Evolutionary conservation across 1,140 invertebrate species (phyloP).

Genomic region (Nixonia krombeini): DNA sequence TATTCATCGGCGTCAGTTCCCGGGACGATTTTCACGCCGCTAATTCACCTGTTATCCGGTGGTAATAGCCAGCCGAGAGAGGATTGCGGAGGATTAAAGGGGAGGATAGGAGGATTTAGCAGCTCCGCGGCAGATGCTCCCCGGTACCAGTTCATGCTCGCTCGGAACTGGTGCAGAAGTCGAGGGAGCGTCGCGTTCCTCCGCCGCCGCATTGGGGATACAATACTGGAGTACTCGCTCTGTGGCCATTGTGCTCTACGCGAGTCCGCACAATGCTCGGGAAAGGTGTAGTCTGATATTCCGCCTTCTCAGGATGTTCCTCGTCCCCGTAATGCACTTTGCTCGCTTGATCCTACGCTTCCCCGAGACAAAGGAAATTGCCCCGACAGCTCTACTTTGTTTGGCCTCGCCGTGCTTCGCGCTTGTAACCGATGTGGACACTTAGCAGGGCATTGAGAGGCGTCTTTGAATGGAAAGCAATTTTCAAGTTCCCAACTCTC

Average conservation of each 20-base stretch:
- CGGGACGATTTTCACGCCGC: background rate
- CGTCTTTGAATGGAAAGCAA: no score
- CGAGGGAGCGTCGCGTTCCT: slow-evolving; percentile 43
- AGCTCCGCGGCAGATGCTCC: slow-evolving; percentile 63
- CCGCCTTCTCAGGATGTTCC: slow-evolving; percentile 52
- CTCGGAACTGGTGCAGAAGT: slow-evolving; percentile 51
- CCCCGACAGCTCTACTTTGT: slow-evolving; percentile 6
- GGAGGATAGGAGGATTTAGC: slow-evolving; percentile 59
- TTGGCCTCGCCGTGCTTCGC: background rate
- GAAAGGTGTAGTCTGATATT: slow-evolving; percentile 67
- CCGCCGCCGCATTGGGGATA: slow-evolving; percentile 51
- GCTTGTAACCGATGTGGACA: no score
- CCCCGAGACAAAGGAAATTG: slow-evolving; percentile 39
- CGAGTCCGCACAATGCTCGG: slow-evolving; percentile 53
- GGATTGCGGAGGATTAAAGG: slow-evolving; percentile 58
- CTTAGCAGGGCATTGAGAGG: no score
- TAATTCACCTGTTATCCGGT: slow-evolving; percentile 35
- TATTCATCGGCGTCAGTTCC: no score
- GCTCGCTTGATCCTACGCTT: slow-evolving; percentile 37
- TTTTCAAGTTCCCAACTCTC: no score
- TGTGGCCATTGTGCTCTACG: slow-evolving; percentile 53
- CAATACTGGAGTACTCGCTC: slow-evolving; percentile 65
- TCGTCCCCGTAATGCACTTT: slow-evolving; percentile 23
- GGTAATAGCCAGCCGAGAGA: slow-evolving; percentile 27
- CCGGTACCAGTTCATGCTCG: slow-evolving; percentile 36